Percentiles rank a stretch among this genome's conserved stretches.
Evolutionary conservation across 2,888 invertebrate genomes (phyloP).

Genomic region (Netelia inedita): DNA sequence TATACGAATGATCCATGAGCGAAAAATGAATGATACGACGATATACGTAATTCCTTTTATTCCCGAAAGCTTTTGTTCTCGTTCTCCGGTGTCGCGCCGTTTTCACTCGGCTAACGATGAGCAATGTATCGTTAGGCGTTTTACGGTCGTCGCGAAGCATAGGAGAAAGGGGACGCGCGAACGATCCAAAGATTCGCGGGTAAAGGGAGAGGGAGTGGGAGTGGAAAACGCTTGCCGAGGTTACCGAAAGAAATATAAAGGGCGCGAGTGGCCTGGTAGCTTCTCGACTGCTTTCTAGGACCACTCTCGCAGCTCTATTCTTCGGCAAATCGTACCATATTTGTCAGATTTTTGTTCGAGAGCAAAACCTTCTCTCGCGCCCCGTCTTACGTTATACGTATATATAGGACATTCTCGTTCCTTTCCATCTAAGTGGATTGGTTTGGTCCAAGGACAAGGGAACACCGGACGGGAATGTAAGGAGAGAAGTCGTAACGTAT

Average conservation of each 20-base stretch:
- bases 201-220: conserved; percentile 13
- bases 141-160: conserved; percentile 53
- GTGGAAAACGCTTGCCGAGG: not conserved
- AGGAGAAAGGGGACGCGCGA: conserved; percentile 34
- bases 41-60: too few species aligned
- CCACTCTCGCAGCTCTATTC: conserved; percentile 79
- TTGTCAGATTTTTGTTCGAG: conserved; percentile 85
- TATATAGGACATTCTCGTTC: conserved; percentile 39
- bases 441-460: conserved; percentile 74
- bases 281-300: conserved; percentile 54
- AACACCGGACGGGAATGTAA: conserved; percentile 14
- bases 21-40: conserved; percentile 18
- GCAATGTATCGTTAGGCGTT: conserved; percentile 78
- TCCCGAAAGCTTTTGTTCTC: conserved; percentile 77
- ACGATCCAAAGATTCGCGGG: conserved; percentile 30
- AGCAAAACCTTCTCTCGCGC: conserved; percentile 77
- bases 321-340: conserved; percentile 84
- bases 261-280: conserved; percentile 30
- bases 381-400: not conserved
- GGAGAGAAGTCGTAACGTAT: conserved; percentile 68
- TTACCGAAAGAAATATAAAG: conserved; percentile 56
- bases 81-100: conserved; percentile 72
- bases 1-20: not conserved
- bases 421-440: conserved; percentile 82
- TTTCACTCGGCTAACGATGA: conserved; percentile 77